Base-by-base conservation (phyloP, 2,888 invertebrate species). In the Drosophila fungiperda region DNA sequence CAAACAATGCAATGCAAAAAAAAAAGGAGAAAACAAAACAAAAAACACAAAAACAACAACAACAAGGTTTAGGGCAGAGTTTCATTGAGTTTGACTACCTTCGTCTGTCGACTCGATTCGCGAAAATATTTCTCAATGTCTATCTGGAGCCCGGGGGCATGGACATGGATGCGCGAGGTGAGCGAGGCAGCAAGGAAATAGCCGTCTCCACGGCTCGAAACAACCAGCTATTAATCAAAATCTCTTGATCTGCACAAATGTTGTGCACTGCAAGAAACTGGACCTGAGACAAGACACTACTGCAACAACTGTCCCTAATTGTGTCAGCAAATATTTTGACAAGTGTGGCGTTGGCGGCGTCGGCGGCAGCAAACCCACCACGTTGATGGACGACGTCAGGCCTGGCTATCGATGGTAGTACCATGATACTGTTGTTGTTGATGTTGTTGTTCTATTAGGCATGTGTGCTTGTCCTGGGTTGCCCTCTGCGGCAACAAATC, bases 91-190 rank as follows among this genome's bases (percentile, higher is more conserved):
- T 81, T 73, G 80, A 71, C 64, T 78, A 71, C 62, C 62, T 59
- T 55, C 68, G 82, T 68, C 89, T 90, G 90, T 90, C 85, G 80
- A 80, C 73, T 87, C 78, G 83, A 90, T 87, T 90, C 76, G 85
- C 88, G 50, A 87, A 90, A 90, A 89, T 90, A 87, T 90, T 90
- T 83, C 83, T 89, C 87, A 89, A 87, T 90, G 87, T 90, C 89
- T 73, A 80, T 57, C 59, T 65, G 72, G 23, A 48, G 84, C 89
- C 89, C 62, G 63, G 57, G 76, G 89, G 82, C 78, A 82, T 45
- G 38, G 64, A 33, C 29, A 82, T 38, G 40, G 66, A 36, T n/a
- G 32, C 29, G 57, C 57, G 63, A 57, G 40, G 52, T 38, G 65
- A 74, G 36, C 57, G 48, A 49, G 55, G 23, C 20, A 23, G 52